A percentile compares a stretch with the other conserved stretches of the same genome.
These are phyloP conservation scores for Lagopus muta DNA, from an alignment of 2,113 vertebrate species.

Conservation along the genomic window DNA sequence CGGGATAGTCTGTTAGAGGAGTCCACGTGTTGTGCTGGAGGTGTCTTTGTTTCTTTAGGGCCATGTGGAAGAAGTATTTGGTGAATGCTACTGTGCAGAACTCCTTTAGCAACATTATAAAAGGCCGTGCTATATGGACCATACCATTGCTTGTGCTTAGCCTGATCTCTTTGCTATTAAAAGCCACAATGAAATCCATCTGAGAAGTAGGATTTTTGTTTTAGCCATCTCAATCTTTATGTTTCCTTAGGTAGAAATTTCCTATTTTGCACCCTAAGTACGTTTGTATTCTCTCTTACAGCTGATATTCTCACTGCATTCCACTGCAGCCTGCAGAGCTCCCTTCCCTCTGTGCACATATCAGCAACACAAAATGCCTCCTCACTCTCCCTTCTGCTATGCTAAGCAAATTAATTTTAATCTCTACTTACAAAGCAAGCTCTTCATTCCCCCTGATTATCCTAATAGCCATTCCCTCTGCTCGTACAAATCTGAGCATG, in stretches of 20 bases:
- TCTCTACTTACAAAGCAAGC: slow-evolving; percentile 17
- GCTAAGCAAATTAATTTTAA: slow-evolving; percentile 48
- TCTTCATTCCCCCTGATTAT: slow-evolving; percentile 40
- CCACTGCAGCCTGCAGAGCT: background rate
- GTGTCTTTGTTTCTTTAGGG: background rate
- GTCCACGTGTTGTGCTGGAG: accelerated
- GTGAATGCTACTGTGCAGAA: background rate
- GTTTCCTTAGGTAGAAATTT: background rate
- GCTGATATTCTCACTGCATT: background rate
- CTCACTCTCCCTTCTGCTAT: background rate
- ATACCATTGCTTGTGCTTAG: background rate
- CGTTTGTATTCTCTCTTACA: background rate
- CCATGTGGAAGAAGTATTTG: background rate
- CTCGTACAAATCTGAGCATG: background rate
- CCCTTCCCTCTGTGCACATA: background rate
- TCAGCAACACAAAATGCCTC: background rate
- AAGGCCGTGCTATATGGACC: background rate
- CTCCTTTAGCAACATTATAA: background rate
- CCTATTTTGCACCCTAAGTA: background rate
- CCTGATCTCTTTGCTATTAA: background rate
- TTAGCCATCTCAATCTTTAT: background rate
- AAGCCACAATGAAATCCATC: background rate
- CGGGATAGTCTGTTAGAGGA: background rate
- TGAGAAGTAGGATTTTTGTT: background rate
- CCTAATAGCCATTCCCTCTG: slow-evolving; percentile 30